Conservation (phyloP, 2,797 vertebrate genomes). For the Pseudochaenichthys georgianus region DNA sequence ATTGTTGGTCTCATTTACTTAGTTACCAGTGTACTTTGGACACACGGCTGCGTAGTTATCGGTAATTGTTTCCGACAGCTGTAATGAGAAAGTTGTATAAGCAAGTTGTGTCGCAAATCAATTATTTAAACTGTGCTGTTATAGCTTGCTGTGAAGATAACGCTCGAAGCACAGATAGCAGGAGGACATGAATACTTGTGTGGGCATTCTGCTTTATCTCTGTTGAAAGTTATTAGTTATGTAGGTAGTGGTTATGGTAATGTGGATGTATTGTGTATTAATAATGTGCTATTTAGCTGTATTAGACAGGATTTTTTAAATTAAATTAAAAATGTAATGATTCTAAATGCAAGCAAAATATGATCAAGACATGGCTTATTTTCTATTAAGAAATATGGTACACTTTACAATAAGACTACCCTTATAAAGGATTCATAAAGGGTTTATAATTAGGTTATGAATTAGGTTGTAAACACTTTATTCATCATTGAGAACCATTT, state of each 20-base stretch:
- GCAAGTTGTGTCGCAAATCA: not conserved
- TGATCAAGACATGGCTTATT: too few relatives aligned
- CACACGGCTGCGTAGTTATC: not conserved
- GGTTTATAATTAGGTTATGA: too few relatives aligned
- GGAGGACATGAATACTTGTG: not conserved
- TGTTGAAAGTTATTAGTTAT: not conserved
- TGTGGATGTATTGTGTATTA: not conserved
- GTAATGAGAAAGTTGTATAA: not conserved
- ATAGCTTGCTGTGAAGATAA: not conserved
- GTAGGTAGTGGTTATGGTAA: not conserved
- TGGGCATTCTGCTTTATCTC: not conserved
- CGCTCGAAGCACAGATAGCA: not conserved
- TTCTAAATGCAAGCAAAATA: too few relatives aligned
- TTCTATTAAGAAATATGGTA: too few relatives aligned
- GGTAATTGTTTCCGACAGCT: conserved; percentile 1
- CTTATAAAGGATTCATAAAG: too few relatives aligned
- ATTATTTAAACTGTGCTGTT: not conserved
- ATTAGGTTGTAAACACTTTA: too few relatives aligned
- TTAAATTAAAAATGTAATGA: too few relatives aligned
- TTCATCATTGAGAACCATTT: too few relatives aligned
- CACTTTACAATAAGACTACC: too few relatives aligned
- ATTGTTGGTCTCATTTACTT: not conserved
- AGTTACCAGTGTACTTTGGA: not conserved
- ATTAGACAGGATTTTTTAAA: not conserved
- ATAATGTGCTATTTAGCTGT: not conserved